These are phyloP conservation scores for Serranus cabrilla DNA, from an alignment of 2,797 vertebrate species.

Conservation along the genomic window DNA sequence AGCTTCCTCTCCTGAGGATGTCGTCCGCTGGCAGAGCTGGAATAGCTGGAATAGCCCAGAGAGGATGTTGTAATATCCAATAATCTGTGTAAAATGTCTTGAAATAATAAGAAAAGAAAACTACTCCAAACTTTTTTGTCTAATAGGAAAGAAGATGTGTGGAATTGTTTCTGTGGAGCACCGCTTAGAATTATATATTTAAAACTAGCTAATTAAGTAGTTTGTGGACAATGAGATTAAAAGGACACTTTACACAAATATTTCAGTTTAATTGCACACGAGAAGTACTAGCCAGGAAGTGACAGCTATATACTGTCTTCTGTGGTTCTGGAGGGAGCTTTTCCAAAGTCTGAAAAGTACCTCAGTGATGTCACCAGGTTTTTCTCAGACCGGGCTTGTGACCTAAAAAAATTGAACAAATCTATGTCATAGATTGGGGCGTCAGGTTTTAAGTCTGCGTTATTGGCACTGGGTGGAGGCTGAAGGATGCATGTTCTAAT, in stretches of 20 bases:
- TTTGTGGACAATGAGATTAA: not conserved
- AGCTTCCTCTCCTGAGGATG: conserved; percentile 15
- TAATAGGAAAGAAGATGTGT: not conserved
- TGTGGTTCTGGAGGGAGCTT: not conserved
- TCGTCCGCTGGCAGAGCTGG: conserved; percentile 3
- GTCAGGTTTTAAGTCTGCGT: not conserved
- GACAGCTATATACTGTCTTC: not conserved
- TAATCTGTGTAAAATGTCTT: conserved; percentile 7
- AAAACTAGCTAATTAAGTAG: not conserved
- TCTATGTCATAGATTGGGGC: not conserved
- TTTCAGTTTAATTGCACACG: not conserved
- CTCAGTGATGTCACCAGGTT: not conserved
- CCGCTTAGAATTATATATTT: not conserved
- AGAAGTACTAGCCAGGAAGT: not conserved
- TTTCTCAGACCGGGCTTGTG: conserved; percentile 9
- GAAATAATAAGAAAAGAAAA: conserved; percentile 5
- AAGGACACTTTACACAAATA: not conserved
- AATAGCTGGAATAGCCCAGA: conserved; percentile 16
- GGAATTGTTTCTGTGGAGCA: not conserved
- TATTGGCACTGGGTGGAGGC: too few species aligned
- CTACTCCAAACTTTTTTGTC: not conserved
- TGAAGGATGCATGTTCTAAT: not conserved
- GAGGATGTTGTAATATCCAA: conserved; percentile 20
- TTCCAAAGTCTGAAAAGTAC: conserved; percentile 2
- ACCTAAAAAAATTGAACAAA: conserved; percentile 21